These are phyloP conservation scores for Sericinus montela DNA, from an alignment of 2,888 invertebrate species.

Conservation along the genomic window DNA sequence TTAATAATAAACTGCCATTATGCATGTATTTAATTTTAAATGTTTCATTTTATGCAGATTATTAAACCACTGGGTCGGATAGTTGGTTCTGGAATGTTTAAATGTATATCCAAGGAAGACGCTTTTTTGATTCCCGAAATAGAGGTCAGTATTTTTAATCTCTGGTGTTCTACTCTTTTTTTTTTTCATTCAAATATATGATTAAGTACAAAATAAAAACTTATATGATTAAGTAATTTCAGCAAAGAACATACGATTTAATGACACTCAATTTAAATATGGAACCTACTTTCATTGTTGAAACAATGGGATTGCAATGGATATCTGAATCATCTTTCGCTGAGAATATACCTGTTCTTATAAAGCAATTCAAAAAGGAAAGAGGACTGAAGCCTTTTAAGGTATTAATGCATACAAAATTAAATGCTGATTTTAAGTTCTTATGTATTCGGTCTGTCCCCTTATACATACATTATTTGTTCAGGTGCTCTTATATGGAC, in stretches of 20 bases:
- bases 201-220: no score
- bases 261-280: conserved; percentile 79
- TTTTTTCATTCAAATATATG: no score
- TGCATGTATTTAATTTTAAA: not conserved
- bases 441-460: not conserved
- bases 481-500: conserved; percentile 77
- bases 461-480: not conserved
- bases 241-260: conserved; percentile 79
- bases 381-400: conserved; percentile 79
- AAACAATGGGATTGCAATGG: conserved; percentile 74
- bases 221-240: conserved; percentile 23
- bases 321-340: conserved; percentile 71
- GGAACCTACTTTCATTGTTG: conserved; percentile 78
- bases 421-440: not conserved
- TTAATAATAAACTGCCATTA: not conserved
- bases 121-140: conserved; percentile 76
- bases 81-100: conserved; percentile 76
- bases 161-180: not conserved
- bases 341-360: conserved; percentile 63
- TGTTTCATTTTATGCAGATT: conserved; percentile 52
- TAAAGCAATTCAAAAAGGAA: conserved; percentile 69
- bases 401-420: conserved; percentile 29
- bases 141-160: conserved; percentile 38
- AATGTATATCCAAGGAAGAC: conserved; percentile 76
- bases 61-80: conserved; percentile 77